Evolutionary conservation across 2,113 vertebrate genomes (phyloP).

Genomic region (Phalacrocorax brasilianus): DNA sequence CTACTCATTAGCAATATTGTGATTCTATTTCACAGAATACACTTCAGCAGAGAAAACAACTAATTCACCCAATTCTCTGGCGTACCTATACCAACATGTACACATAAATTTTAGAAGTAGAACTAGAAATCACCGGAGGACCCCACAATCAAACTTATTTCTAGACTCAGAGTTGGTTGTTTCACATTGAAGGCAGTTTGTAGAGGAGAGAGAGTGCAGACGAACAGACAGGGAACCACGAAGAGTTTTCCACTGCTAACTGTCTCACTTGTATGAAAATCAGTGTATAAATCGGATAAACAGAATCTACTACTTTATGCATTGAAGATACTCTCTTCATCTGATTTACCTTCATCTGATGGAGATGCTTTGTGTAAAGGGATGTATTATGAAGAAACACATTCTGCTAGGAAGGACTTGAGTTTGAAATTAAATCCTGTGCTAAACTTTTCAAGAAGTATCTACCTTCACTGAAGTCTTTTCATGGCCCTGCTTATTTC

Average conservation of each 20-base stretch:
- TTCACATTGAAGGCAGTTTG: neutral
- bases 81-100: neutral
- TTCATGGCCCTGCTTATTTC: slow-evolving; percentile 73
- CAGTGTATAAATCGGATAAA: neutral
- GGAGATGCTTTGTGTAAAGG: neutral
- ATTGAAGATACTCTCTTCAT: slow-evolving; percentile 9
- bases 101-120: neutral
- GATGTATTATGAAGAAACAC: slow-evolving; percentile 22
- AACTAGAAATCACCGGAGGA: neutral
- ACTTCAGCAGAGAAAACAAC: neutral
- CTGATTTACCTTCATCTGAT: slow-evolving; percentile 1
- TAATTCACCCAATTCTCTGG: neutral
- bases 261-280: slow-evolving; percentile 20
- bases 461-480: slow-evolving; percentile 69
- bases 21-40: neutral
- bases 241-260: neutral
- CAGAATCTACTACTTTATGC: neutral
- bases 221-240: neutral
- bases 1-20: neutral
- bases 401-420: slow-evolving; percentile 44
- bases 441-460: slow-evolving; percentile 70
- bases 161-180: neutral
- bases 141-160: neutral
- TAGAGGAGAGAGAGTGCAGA: neutral
- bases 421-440: slow-evolving; percentile 67